Percentiles rank a stretch among this genome's conserved stretches.
Evolutionary conservation across 2,797 vertebrate genomes (phyloP).

Genomic region (Podarcis lilfordi): DNA sequence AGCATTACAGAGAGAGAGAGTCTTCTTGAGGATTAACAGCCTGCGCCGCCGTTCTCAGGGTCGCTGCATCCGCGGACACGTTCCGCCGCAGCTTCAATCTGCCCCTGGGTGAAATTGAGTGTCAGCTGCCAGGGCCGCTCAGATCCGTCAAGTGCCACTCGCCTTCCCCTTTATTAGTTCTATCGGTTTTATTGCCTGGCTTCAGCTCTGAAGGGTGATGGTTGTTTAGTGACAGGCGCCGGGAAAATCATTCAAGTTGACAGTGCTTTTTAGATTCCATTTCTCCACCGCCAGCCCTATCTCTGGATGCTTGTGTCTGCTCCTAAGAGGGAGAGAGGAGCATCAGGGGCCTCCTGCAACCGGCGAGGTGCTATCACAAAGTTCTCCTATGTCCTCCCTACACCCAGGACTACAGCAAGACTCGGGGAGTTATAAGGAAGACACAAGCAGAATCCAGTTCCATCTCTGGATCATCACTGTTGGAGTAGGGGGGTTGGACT

Average conservation of each 20-base stretch:
- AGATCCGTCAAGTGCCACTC: conserved; percentile 67
- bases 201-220: conserved; percentile 66
- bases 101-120: conserved; percentile 63
- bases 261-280: conserved; percentile 61
- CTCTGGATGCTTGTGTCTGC: conserved; percentile 54
- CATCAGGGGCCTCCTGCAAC: neutral
- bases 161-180: conserved; percentile 67
- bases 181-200: conserved; percentile 68
- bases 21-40: neutral
- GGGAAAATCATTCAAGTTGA: conserved; percentile 67
- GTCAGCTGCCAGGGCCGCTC: conserved; percentile 70
- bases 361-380: neutral
- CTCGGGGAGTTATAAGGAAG: neutral
- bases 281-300: neutral
- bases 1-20: rapidly evolving
- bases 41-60: conserved; percentile 37
- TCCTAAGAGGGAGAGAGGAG: conserved; percentile 15
- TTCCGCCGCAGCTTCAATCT: conserved; percentile 57
- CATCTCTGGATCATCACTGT: neutral
- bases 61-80: conserved; percentile 55
- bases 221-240: conserved; percentile 67
- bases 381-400: neutral
- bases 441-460: neutral
- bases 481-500: neutral
- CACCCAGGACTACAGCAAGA: neutral